These are phyloP conservation scores for Phortica magna DNA, from an alignment of 2,888 invertebrate species.

Conservation along the genomic window DNA sequence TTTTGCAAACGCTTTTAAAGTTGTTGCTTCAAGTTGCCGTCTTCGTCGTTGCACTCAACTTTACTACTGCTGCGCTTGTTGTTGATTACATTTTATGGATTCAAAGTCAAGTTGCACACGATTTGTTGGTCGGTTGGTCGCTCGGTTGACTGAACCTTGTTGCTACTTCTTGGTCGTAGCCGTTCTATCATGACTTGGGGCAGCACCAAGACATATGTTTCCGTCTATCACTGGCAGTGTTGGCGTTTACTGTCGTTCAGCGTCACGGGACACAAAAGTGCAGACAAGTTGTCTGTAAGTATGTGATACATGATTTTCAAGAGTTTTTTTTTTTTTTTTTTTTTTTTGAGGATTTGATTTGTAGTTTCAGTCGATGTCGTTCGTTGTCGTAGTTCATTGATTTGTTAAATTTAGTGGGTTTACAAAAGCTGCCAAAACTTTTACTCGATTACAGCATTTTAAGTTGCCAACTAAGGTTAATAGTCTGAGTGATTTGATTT, in stretches of 20 bases:
- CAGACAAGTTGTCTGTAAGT: conserved; percentile 12
- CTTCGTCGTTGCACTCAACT: neutral
- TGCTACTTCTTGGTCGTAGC: neutral
- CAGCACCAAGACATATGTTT: conserved; percentile 16
- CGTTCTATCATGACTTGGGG: neutral
- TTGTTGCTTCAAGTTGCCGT: conserved; percentile 1
- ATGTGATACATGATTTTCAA: conserved; percentile 12
- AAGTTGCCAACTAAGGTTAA: neutral
- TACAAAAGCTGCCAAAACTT: neutral
- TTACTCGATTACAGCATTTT: neutral
- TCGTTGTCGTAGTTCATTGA: neutral
- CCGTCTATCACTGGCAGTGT: neutral
- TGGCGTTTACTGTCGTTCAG: conserved; percentile 8
- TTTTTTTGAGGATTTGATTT: neutral
- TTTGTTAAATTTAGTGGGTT: conserved; percentile 19
- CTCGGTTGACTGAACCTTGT: conserved; percentile 24
- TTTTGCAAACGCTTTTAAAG: conserved; percentile 1
- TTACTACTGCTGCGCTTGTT: neutral
- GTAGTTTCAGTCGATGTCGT: neutral
- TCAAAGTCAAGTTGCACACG: conserved; percentile 26
- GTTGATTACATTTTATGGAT: conserved; percentile 14
- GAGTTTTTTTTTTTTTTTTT: neutral
- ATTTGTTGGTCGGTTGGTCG: conserved; percentile 20
- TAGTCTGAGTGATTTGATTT: neutral
- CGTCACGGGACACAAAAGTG: conserved; percentile 13